These are phyloP conservation scores for Carettochelys insculpta DNA, from an alignment of 2,113 vertebrate species.

Conservation along the genomic window DNA sequence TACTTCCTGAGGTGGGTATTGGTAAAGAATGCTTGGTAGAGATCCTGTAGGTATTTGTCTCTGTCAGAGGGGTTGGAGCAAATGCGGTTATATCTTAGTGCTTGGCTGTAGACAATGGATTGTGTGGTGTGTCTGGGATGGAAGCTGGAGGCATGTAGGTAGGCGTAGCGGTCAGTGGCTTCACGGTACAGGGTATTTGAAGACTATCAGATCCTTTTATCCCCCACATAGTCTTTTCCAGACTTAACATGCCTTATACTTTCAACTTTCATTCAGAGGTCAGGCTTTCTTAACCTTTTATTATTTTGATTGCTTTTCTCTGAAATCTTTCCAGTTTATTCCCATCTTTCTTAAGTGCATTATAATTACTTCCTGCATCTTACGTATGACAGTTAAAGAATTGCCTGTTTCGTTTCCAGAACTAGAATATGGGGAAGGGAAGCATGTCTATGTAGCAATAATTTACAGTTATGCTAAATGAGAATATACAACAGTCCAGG, in stretches of 20 bases:
- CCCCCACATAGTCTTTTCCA: not conserved
- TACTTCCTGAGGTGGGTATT: too few species aligned
- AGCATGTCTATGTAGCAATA: not conserved
- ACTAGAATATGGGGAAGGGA: not conserved
- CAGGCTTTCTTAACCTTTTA: not conserved
- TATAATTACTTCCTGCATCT: not conserved
- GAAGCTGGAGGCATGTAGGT: too few species aligned
- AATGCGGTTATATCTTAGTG: too few species aligned
- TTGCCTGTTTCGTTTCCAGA: not conserved
- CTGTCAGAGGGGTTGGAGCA: too few species aligned
- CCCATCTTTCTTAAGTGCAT: not conserved
- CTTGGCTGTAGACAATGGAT: too few species aligned
- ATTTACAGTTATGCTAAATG: not conserved
- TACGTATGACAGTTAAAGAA: not conserved
- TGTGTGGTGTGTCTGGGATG: too few species aligned
- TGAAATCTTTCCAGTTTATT: not conserved
- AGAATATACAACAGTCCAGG: not conserved
- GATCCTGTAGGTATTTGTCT: too few species aligned
- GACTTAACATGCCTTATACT: not conserved
- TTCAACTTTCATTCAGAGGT: not conserved
- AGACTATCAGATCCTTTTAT: not conserved
- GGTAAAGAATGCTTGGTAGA: too few species aligned
- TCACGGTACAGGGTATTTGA: too few species aligned
- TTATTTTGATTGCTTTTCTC: not conserved
- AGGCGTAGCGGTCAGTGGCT: too few species aligned